Evolutionary conservation across 2,888 invertebrate species (phyloP).

Genomic region (Eudemis profundana): DNA sequence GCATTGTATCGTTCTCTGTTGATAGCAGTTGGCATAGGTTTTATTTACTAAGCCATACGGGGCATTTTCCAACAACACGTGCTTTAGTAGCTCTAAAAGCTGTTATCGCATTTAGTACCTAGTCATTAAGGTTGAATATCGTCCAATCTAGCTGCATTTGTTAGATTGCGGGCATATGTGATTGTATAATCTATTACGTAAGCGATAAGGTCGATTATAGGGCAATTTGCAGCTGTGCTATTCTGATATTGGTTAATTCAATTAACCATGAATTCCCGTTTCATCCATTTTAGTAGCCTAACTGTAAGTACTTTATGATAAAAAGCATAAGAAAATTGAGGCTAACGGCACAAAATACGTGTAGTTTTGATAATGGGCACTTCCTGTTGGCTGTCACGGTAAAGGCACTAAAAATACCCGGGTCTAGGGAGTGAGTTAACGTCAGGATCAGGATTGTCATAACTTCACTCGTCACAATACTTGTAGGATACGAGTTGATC

Average conservation of each 20-base stretch:
- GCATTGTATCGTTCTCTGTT: neutral
- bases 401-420: too few relatives aligned
- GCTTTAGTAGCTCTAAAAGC: neutral
- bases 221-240: neutral
- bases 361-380: too few relatives aligned
- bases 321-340: too few relatives aligned
- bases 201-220: conserved; percentile 5
- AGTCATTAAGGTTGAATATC: neutral
- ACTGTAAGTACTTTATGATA: too few relatives aligned
- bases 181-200: neutral
- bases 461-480: too few relatives aligned
- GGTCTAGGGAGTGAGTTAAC: too few relatives aligned
- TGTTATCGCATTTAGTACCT: neutral
- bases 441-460: too few relatives aligned
- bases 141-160: neutral
- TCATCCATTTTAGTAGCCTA: conserved; percentile 15
- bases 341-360: too few relatives aligned
- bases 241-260: conserved; percentile 19
- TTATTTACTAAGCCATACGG: neutral
- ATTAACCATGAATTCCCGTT: conserved; percentile 28
- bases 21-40: neutral
- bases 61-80: neutral
- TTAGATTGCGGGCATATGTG: neutral
- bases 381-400: too few relatives aligned
- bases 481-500: too few relatives aligned